phyloP scores from a whole-genome alignment of 2,113 vertebrate species.

The Drymodes brunneopygia region DNA sequence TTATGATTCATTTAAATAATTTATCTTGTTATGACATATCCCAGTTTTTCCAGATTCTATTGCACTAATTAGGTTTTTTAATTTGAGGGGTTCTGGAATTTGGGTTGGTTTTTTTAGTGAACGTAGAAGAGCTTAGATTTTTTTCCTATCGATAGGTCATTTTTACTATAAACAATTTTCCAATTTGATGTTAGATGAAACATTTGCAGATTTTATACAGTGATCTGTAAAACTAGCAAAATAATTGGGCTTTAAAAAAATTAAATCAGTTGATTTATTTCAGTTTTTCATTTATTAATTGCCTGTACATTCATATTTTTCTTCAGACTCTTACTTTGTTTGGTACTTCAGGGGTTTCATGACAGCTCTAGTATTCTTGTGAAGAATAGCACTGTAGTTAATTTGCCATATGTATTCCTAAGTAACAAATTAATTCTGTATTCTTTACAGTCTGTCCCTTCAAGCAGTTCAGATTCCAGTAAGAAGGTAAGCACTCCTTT shows the following conservation, averaged over 20 bases:
- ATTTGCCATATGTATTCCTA: background rate
- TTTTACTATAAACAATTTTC: background rate
- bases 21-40: background rate
- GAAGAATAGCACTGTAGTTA: background rate
- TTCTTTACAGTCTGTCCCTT: slow-evolving; percentile 57
- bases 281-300: background rate
- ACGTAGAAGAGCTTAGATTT: background rate
- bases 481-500: slow-evolving; percentile 39
- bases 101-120: background rate
- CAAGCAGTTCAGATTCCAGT: background rate
- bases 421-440: background rate
- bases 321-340: background rate
- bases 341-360: background rate
- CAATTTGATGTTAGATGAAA: background rate
- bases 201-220: background rate
- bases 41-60: background rate
- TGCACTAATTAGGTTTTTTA: background rate
- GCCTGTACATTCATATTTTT: background rate
- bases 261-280: background rate
- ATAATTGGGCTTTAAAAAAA: background rate
- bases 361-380: background rate
- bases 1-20: background rate
- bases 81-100: background rate
- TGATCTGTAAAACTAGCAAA: background rate
- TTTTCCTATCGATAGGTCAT: background rate